Conservation (phyloP, 2,113 vertebrate genomes). For the Arvicanthis niloticus region DNA sequence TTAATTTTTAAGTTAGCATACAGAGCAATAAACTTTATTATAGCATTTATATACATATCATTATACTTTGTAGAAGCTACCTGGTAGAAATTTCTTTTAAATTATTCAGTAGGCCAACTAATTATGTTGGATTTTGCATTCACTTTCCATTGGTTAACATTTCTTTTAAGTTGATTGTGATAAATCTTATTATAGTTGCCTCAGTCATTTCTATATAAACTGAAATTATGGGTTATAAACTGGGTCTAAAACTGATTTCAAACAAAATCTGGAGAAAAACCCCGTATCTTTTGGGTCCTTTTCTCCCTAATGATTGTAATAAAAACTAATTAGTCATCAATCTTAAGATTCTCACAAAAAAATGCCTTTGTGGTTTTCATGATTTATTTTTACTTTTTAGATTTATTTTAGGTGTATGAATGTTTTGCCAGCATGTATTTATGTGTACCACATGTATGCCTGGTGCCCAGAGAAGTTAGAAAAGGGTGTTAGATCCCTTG, state of each 20-base stretch:
- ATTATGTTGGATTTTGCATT: background rate
- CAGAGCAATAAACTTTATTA: background rate
- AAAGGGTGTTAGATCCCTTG: background rate
- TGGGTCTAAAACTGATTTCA: conserved; percentile 17
- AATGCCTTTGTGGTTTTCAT: background rate
- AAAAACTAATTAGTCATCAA: background rate
- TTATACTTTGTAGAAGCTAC: background rate
- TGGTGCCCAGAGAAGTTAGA: background rate
- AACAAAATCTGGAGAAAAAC: background rate
- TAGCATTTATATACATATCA: background rate
- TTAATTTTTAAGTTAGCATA: background rate
- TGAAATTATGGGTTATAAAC: conserved; percentile 6
- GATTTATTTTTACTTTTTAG: background rate
- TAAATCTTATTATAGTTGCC: background rate
- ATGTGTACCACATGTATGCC: background rate
- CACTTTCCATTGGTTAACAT: conserved; percentile 2
- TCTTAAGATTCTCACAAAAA: background rate
- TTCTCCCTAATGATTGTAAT: conserved; percentile 7
- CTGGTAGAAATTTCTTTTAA: background rate
- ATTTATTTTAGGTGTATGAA: background rate
- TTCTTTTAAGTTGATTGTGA: conserved; percentile 12
- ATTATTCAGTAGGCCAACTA: background rate
- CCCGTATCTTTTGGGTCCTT: background rate
- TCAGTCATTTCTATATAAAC: background rate
- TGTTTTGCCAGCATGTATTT: background rate